These are phyloP conservation scores for Platorchestia sp. DNA, from an alignment of 1,140 invertebrate genomes.

Conservation along the genomic window DNA sequence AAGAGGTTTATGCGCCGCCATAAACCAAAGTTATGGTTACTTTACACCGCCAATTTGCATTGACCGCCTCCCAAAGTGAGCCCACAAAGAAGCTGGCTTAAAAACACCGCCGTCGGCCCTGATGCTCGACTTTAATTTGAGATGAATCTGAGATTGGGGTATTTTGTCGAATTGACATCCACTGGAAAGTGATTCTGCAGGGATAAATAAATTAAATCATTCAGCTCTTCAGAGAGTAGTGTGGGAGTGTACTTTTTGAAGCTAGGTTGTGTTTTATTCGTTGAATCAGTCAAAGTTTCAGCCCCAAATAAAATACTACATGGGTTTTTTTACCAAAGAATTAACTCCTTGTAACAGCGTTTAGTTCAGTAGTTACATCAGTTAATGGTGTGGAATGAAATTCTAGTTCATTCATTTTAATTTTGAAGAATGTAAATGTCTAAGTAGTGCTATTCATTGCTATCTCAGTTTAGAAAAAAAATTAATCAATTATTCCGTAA, in stretches of 20 bases:
- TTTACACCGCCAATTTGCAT: conserved; percentile 43
- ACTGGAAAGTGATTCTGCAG: neutral
- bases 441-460: too few relatives aligned
- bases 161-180: neutral
- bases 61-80: neutral
- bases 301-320: neutral
- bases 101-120: neutral
- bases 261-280: neutral
- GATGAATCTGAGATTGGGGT: neutral
- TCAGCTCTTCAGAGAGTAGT: neutral
- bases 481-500: neutral
- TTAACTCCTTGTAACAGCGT: too few relatives aligned
- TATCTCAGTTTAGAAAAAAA: too few relatives aligned
- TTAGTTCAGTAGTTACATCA: too few relatives aligned
- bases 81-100: neutral
- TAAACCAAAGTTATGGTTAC: conserved; percentile 32
- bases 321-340: neutral
- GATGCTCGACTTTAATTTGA: neutral
- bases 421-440: too few relatives aligned
- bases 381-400: too few relatives aligned
- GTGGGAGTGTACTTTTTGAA: neutral
- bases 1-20: neutral
- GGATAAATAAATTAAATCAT: neutral
- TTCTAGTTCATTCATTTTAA: too few relatives aligned
- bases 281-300: neutral